phyloP scores from a whole-genome alignment of 2,888 invertebrate genomes.

The Tetropium fuscum region DNA sequence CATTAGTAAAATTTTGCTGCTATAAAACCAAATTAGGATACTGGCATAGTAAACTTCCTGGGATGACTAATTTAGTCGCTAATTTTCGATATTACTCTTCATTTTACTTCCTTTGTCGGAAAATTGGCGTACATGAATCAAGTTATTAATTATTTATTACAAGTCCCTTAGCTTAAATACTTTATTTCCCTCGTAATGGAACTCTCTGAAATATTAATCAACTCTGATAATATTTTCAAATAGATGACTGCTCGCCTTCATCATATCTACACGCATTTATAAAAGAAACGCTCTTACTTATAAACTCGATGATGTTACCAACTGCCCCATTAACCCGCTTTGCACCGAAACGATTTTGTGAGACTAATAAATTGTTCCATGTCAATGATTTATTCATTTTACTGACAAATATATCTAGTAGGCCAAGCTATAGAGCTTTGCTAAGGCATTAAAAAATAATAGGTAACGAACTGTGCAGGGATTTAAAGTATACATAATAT shows the following conservation, averaged over 20 bases:
- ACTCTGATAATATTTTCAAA: constrained; percentile 1
- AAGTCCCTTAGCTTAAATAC: constrained; percentile 19
- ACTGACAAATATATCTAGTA: too few species aligned
- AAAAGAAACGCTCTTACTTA: neutral
- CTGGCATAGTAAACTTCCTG: neutral
- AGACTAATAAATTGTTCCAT: too few species aligned
- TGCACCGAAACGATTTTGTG: too few species aligned
- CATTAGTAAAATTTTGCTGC: constrained; percentile 1
- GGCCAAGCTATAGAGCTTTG: too few species aligned
- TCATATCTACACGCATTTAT: neutral
- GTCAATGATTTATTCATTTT: too few species aligned
- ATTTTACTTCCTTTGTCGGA: constrained; percentile 9
- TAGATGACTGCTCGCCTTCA: neutral
- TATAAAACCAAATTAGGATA: constrained; percentile 1
- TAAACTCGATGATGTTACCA: too few species aligned
- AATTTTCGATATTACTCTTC: constrained; percentile 25
- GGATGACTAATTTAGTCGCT: constrained; percentile 13
- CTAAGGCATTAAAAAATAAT: too few species aligned
- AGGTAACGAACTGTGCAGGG: too few species aligned
- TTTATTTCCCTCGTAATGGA: constrained; percentile 29
- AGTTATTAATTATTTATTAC: constrained; percentile 40
- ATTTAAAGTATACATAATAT: too few species aligned
- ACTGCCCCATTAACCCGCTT: too few species aligned
- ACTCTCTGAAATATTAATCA: constrained; percentile 8
- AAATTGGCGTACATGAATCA: constrained; percentile 32